These are phyloP conservation scores for Mercenaria mercenaria DNA, from an alignment of 1,140 invertebrate species.

Conservation along the genomic window DNA sequence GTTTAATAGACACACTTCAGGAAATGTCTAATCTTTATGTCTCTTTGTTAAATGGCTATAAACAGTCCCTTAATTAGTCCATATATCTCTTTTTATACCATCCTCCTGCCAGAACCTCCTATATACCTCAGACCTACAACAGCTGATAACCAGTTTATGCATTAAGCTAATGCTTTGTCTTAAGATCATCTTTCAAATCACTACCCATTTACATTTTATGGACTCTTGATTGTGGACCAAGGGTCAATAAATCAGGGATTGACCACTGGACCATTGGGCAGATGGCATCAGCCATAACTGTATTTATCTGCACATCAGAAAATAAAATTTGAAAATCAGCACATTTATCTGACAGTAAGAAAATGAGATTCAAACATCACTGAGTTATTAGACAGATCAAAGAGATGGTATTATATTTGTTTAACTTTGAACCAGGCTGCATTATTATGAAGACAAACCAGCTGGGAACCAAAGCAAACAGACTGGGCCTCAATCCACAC, in stretches of 20 bases:
- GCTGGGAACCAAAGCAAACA: neutral
- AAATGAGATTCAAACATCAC: constrained; percentile 21
- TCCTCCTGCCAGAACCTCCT: neutral
- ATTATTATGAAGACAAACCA: neutral
- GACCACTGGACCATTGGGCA: constrained; percentile 28
- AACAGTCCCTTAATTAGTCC: constrained; percentile 15
- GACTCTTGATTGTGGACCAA: constrained; percentile 30
- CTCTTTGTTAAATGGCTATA: constrained; percentile 10
- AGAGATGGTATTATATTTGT: neutral
- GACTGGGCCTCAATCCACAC: neutral
- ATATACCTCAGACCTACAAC: neutral
- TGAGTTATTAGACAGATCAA: constrained; percentile 4
- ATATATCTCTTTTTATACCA: neutral
- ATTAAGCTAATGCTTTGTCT: neutral
- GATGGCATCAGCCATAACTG: neutral
- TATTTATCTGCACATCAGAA: constrained; percentile 46
- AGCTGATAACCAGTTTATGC: neutral
- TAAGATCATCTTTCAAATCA: constrained; percentile 36
- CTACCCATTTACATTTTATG: constrained; percentile 44
- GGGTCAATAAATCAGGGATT: constrained; percentile 31
- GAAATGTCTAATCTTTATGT: neutral
- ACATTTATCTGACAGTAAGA: constrained; percentile 27
- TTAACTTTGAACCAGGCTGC: neutral
- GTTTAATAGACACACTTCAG: neutral
- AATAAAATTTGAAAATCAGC: constrained; percentile 14